Conservation (phyloP, 2,113 vertebrate species). For the Labeo rohita region DNA sequence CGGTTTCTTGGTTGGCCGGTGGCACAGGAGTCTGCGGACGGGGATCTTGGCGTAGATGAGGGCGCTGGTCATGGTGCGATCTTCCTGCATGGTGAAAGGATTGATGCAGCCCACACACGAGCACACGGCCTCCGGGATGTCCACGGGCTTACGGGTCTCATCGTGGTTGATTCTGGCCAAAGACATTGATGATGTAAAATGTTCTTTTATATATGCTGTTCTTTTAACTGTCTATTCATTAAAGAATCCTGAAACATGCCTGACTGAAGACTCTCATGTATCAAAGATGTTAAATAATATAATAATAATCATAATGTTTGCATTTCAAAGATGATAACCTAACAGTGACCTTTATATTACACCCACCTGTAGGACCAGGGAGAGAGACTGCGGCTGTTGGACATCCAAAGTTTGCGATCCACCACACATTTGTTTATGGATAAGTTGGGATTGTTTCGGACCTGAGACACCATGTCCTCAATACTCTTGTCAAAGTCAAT, state of each 20-base stretch:
- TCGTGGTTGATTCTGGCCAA: conserved; percentile 84
- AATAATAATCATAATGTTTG: background rate
- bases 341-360: background rate
- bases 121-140: conserved; percentile 83
- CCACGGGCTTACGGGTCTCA: conserved; percentile 73
- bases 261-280: background rate
- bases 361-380: conserved; percentile 86
- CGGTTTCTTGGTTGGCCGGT: conserved; percentile 47
- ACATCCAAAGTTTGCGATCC: conserved; percentile 84
- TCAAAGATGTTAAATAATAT: background rate
- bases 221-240: background rate
- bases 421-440: conserved; percentile 80
- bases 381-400: conserved; percentile 82
- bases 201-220: background rate
- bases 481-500: conserved; percentile 82
- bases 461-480: conserved; percentile 81
- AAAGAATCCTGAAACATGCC: background rate
- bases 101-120: conserved; percentile 84
- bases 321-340: background rate
- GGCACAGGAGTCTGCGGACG: conserved; percentile 78
- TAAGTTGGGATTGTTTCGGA: conserved; percentile 77
- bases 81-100: conserved; percentile 87
- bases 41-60: conserved; percentile 86
- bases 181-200: background rate
- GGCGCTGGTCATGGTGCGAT: conserved; percentile 84